These are phyloP conservation scores for Podarcis raffonei DNA, from an alignment of 2,113 vertebrate species.

Conservation along the genomic window DNA sequence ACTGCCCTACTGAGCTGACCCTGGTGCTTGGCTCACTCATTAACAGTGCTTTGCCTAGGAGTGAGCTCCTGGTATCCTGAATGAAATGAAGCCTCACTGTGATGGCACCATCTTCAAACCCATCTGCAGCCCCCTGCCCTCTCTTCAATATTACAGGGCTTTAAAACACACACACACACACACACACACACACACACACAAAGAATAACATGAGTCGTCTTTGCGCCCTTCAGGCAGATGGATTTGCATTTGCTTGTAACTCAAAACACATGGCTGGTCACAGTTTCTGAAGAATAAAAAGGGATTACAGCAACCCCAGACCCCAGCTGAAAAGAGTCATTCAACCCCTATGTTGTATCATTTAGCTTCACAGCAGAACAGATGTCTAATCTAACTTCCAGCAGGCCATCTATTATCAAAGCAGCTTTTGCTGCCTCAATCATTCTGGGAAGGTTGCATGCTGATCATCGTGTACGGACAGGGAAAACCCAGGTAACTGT, in stretches of 20 bases:
- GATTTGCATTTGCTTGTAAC: conserved; percentile 71
- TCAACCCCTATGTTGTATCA: conserved; percentile 61
- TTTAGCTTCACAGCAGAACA: conserved; percentile 68
- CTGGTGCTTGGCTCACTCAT: not conserved
- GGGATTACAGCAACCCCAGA: conserved; percentile 64
- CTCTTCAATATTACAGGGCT: conserved; percentile 25
- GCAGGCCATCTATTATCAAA: conserved; percentile 69
- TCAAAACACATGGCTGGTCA: conserved; percentile 68
- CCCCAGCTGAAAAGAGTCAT: conserved; percentile 67
- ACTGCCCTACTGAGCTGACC: not conserved
- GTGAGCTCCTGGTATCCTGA: not conserved
- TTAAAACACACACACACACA: not conserved
- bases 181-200: no score
- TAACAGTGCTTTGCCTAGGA: not conserved
- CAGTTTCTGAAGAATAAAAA: conserved; percentile 61
- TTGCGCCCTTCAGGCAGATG: conserved; percentile 36
- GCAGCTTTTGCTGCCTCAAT: conserved; percentile 59
- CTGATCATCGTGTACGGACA: conserved; percentile 47
- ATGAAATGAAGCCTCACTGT: not conserved
- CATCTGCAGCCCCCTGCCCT: not conserved
- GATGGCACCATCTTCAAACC: not conserved
- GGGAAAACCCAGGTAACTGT: conserved; percentile 31
- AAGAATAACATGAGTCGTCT: conserved; percentile 19
- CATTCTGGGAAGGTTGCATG: conserved; percentile 33
- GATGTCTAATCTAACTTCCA: conserved; percentile 74